These are phyloP conservation scores for Erythrolamprus reginae DNA, from an alignment of 2,113 vertebrate species.

Conservation along the genomic window DNA sequence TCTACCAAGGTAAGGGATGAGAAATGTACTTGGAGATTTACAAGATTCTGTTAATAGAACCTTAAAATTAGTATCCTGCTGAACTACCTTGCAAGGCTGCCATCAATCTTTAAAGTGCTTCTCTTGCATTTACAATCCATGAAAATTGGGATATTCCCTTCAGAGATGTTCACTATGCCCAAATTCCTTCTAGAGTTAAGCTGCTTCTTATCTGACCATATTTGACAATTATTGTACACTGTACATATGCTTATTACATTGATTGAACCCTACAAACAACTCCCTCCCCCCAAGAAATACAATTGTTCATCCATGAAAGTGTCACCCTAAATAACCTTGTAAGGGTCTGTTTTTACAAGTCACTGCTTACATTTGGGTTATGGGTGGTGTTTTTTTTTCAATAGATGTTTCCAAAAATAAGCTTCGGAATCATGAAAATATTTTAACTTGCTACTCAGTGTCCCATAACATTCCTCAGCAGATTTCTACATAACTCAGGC, in stretches of 20 bases:
- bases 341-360: background rate
- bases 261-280: background rate
- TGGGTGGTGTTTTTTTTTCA: background rate
- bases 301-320: background rate
- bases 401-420: slow-evolving; percentile 4
- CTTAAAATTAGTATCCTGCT: background rate
- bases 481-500: slow-evolving; percentile 27
- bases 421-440: slow-evolving; percentile 1
- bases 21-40: background rate
- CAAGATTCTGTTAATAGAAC: background rate
- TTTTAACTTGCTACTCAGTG: background rate
- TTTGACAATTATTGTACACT: too few relatives aligned
- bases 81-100: background rate
- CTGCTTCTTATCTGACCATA: background rate
- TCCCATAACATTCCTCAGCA: slow-evolving; percentile 24
- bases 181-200: background rate
- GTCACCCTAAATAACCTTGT: background rate
- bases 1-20: background rate
- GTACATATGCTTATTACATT: background rate
- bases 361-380: background rate
- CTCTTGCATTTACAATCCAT: background rate
- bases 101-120: background rate
- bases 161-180: background rate
- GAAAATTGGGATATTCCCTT: background rate
- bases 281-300: background rate